Evolutionary conservation across 2,888 invertebrate genomes (phyloP), one percentile per base, ranked within the genome.

Genomic region (Megaustenia siamemsis): DNA sequence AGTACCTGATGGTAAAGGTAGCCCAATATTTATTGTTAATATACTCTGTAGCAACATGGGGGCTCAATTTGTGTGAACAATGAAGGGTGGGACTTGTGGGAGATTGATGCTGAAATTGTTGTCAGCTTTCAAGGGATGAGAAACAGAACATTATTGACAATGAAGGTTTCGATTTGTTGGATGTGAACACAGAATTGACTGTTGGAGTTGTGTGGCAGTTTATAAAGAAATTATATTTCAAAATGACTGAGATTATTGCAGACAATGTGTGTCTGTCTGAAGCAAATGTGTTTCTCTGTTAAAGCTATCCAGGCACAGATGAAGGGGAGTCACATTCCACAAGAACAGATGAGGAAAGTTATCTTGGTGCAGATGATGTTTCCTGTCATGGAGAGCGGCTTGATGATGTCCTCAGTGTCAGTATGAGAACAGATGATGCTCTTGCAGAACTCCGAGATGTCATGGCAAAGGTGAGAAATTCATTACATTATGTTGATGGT

Each of bases 361-460:
- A 87, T 24, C 76, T 89, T 60, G 88, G 87, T n/a, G 89, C 89
- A 69, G 90, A 90, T 85, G 90, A 90, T 76, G 86, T 86, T 32
- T 90, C 90, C 21, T 92, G 89, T 18, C 88, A 89, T 40, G 91
- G 91, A 24, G 85, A 81, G 32, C 45, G 81, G 10, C 60, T 73
- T 6, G 93, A 93, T 77, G 93, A 93, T 85, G 93, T 92, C 49
- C 85, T 85, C 86, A 93, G 92, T 86, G 83, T 88, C 76, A 87
- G 89, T 53, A 88, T 90, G 80, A 91, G 80, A 28, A 86, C 91
- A 35, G 93, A 93, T 86, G 92, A 92, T 56, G 92, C 93, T 77
- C 93, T 93, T 87, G 90, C 92, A 40, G 94, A 94, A 82, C 87
- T 93, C 10, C 93, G 92, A 87, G 93, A 93, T 88, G 91, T 91